Evolutionary conservation across 2,113 vertebrate genomes (phyloP), one percentile per base, ranked within the genome.

Genomic region (Ramphastos sulfuratus): DNA sequence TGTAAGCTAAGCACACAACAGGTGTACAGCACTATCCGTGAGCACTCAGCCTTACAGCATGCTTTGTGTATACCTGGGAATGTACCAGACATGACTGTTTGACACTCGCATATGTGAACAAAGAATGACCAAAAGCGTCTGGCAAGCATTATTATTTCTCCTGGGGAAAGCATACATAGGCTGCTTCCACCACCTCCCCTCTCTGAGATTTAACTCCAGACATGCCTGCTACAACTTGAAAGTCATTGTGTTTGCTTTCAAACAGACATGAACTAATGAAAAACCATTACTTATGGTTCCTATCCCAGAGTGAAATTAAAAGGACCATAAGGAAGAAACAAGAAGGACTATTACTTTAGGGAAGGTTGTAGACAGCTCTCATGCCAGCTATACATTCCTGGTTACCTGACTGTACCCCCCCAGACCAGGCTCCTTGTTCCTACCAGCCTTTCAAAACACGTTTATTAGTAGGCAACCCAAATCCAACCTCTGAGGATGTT

Each of bases 11-110:
- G 64, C 30, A 6, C 19, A 7, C 50, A 5, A 4, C 46, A 31
- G 50, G 48, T 3, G 44, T 55, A 24, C 10, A 4, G 25, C 2
- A 28, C 23, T 39, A 48, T 35, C 37, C 3, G 58, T 5, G 37
- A 60, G 20, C 8, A 5, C 18, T 4, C 23, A 19, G 7, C 23
- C 1, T 2, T 31, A 4, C 78, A 3, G 7, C 2, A 6, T 1
- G 0, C 3, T 12, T 23, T 52, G 50, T 24, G 50, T 24, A 52
- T 24, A 52, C 23, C 50, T 52, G 28, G 61, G 8, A 52, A 75
- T 2, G 21, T 1, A 52, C 70, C 1, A 0, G 10, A 7, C 2
- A 1, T 4, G 8, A 6, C 59, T 33, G 59, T 18, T 10, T 56
- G 67, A 52, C 13, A 5, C 17, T 37, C 24, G 6, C 1, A 3